A percentile compares a stretch with the other conserved stretches of the same genome.
phyloP scores from a whole-genome alignment of 1,140 invertebrate genomes.

The Drosophila pectinifera region DNA sequence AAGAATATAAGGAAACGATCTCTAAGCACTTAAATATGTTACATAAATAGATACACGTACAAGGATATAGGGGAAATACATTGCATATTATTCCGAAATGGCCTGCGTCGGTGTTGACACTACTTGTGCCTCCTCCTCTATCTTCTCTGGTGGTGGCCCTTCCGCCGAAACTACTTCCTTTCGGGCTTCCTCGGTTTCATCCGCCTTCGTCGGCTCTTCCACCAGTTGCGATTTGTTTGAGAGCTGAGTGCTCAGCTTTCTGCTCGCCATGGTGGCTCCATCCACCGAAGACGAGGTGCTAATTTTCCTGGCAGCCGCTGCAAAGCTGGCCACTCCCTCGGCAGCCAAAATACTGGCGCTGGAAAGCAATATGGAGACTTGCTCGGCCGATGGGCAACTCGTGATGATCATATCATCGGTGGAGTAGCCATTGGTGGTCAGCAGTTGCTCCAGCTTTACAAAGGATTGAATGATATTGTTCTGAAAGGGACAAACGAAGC shows the following conservation, averaged over 20 bases:
- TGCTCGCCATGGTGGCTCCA: slow-evolving; percentile 1
- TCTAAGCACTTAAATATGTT: slow-evolving; percentile 44
- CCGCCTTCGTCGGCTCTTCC: slow-evolving; percentile 22
- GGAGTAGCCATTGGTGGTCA: slow-evolving; percentile 90
- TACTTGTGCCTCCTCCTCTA: background rate
- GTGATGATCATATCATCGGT: slow-evolving; percentile 93
- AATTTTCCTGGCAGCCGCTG: slow-evolving; percentile 73
- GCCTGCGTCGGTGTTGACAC: slow-evolving; percentile 5
- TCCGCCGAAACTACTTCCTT: slow-evolving; percentile 16
- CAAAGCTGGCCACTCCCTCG: slow-evolving; percentile 76
- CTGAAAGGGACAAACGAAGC: slow-evolving; percentile 85
- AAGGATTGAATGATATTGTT: slow-evolving; percentile 95
- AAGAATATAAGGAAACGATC: slow-evolving; percentile 16
- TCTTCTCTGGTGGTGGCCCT: slow-evolving; percentile 7
- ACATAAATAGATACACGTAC: slow-evolving; percentile 60
- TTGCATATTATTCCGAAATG: slow-evolving; percentile 40
- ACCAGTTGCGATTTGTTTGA: slow-evolving; percentile 44
- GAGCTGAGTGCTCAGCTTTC: slow-evolving; percentile 61
- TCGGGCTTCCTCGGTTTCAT: slow-evolving; percentile 17
- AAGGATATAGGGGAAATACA: slow-evolving; percentile 27
- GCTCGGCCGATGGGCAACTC: slow-evolving; percentile 95
- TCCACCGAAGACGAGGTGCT: slow-evolving; percentile 71
- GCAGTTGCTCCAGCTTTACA: slow-evolving; percentile 91
- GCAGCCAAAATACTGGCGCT: slow-evolving; percentile 88
- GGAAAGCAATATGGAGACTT: slow-evolving; percentile 94